phyloP scores from a whole-genome alignment of 2,888 invertebrate species.

The Amiota minor region DNA sequence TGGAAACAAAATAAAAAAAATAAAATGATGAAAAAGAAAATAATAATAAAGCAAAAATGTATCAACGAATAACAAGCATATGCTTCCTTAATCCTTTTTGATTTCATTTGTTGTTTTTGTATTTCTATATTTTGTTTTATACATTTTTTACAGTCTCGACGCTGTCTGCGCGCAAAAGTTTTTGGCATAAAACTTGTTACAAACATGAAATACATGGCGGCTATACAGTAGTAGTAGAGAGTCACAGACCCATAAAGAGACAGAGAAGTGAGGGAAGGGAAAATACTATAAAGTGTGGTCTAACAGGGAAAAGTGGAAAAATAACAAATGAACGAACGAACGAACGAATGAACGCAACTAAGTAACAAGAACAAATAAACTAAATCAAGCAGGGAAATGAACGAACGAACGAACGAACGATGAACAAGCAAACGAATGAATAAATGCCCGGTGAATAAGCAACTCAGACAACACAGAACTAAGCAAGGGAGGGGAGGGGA shows the following conservation, averaged over 20 bases:
- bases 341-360: conserved; percentile 10
- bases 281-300: not conserved
- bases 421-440: conserved; percentile 21
- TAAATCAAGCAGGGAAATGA: conserved; percentile 13
- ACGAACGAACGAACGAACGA: conserved; percentile 1
- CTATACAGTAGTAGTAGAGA: not conserved
- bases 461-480: conserved; percentile 18
- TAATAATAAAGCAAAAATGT: conserved; percentile 11
- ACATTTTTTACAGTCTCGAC: conserved; percentile 47
- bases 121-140: conserved; percentile 27
- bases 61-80: conserved; percentile 14
- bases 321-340: conserved; percentile 14
- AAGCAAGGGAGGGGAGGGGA: too few relatives aligned
- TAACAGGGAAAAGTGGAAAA: not conserved
- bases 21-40: conserved; percentile 15
- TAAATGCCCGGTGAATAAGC: not conserved
- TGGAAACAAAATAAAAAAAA: too few relatives aligned
- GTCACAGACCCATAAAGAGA: not conserved
- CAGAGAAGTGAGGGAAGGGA: not conserved
- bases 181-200: conserved; percentile 48
- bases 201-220: conserved; percentile 6
- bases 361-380: conserved; percentile 2
- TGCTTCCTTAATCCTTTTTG: conserved; percentile 16
- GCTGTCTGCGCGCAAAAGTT: conserved; percentile 49
- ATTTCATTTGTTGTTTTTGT: conserved; percentile 38